These are phyloP conservation scores for Homalodisca vitripennis DNA, from an alignment of 1,140 invertebrate genomes.

Conservation along the genomic window DNA sequence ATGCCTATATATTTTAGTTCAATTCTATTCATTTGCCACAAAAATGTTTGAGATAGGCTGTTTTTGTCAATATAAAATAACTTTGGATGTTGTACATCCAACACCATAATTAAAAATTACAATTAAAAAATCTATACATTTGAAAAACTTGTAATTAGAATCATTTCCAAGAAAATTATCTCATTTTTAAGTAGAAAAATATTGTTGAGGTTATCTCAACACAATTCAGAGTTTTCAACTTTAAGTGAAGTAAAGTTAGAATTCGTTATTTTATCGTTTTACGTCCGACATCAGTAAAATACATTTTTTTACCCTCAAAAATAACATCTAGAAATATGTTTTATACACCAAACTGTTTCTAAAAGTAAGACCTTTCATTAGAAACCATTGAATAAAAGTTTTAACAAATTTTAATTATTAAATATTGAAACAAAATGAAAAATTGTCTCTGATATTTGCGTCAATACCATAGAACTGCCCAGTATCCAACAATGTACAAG, in stretches of 20 bases:
- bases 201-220: background rate
- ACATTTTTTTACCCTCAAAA: too few relatives aligned
- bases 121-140: slow-evolving; percentile 3
- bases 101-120: slow-evolving; percentile 3
- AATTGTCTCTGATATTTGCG: too few relatives aligned
- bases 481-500: too few relatives aligned
- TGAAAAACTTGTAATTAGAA: background rate
- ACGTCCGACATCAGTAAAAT: slow-evolving; percentile 1
- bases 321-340: too few relatives aligned
- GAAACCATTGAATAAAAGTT: too few relatives aligned
- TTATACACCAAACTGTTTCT: too few relatives aligned
- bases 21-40: background rate
- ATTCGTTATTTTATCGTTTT: slow-evolving; percentile 14
- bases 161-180: slow-evolving; percentile 13
- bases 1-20: background rate
- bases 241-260: slow-evolving; percentile 11
- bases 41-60: background rate
- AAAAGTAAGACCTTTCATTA: too few relatives aligned
- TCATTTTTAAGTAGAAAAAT: slow-evolving; percentile 8
- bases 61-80: slow-evolving; percentile 9
- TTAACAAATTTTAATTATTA: too few relatives aligned
- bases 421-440: too few relatives aligned
- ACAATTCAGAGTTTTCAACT: slow-evolving; percentile 17
- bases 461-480: too few relatives aligned
- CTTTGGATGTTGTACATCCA: slow-evolving; percentile 5